Percentiles rank a stretch among this genome's conserved stretches.
These are phyloP conservation scores for Chiroxiphia lanceolata DNA, from an alignment of 2,797 vertebrate species.

Conservation along the genomic window DNA sequence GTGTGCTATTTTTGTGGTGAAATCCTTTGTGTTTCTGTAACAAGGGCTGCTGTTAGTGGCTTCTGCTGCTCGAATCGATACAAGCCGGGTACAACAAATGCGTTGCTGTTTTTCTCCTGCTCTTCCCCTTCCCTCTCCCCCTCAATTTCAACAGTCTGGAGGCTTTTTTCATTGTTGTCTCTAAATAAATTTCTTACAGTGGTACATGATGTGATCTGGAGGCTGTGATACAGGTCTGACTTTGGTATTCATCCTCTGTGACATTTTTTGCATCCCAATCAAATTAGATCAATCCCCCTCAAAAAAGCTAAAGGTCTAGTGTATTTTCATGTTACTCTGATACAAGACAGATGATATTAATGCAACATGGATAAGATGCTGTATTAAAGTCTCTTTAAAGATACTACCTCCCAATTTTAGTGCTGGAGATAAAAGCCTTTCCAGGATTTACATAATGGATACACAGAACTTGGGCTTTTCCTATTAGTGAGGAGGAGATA, in stretches of 20 bases:
- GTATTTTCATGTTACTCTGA: background rate
- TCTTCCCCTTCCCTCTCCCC: background rate
- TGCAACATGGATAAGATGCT: background rate
- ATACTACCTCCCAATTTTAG: background rate
- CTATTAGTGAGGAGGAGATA: background rate
- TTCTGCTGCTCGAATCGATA: slow-evolving; percentile 44
- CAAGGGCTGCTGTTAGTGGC: slow-evolving; percentile 31
- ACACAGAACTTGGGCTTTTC: background rate
- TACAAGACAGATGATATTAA: background rate
- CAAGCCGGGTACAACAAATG: slow-evolving; percentile 34
- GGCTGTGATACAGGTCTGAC: background rate
- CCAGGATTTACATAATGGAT: slow-evolving; percentile 21
- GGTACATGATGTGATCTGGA: background rate
- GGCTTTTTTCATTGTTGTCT: slow-evolving; percentile 23
- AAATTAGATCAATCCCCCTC: background rate
- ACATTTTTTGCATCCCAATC: slow-evolving; percentile 6
- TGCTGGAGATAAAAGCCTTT: slow-evolving; percentile 34
- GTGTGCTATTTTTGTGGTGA: slow-evolving; percentile 22
- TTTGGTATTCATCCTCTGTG: background rate
- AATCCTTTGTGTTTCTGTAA: slow-evolving; percentile 43
- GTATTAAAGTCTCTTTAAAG: slow-evolving; percentile 14
- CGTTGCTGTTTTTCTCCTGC: background rate
- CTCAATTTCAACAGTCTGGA: slow-evolving; percentile 1
- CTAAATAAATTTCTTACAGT: background rate
- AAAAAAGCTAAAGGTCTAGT: background rate